phyloP scores from a whole-genome alignment of 2,113 vertebrate species.

The Leucoraja erinaceus region DNA sequence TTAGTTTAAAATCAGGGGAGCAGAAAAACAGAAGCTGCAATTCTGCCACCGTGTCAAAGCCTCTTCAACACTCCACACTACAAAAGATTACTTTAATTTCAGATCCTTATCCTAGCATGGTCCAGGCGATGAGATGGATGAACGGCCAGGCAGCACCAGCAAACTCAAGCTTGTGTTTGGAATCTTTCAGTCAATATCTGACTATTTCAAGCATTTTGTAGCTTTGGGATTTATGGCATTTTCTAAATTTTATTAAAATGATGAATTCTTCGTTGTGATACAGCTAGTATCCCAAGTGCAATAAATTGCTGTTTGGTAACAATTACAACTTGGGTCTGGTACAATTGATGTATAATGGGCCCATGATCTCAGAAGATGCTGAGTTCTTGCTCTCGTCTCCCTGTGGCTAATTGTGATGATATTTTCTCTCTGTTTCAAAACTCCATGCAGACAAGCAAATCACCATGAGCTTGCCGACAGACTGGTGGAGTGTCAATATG shows the following conservation, averaged over 20 bases:
- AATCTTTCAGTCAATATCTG: background rate
- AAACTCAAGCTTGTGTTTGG: background rate
- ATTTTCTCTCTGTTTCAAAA: background rate
- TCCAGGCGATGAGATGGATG: too few relatives aligned
- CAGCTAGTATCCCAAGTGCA: background rate
- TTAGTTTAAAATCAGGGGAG: background rate
- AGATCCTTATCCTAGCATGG: too few relatives aligned
- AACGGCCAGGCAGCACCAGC: background rate
- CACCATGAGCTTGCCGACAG: conserved; percentile 89
- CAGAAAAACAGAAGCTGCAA: background rate
- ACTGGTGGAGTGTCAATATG: conserved; percentile 94
- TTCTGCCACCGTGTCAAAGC: background rate
- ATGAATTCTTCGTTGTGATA: background rate
- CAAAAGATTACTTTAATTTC: background rate
- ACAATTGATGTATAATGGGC: background rate
- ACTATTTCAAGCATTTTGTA: background rate
- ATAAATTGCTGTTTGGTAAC: background rate
- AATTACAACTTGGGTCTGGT: background rate
- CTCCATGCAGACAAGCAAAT: conserved; percentile 78
- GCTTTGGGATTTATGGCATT: background rate
- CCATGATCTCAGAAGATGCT: background rate
- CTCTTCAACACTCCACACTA: background rate
- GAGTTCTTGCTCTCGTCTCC: background rate
- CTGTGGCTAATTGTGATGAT: background rate
- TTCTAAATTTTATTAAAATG: background rate